phyloP scores from a whole-genome alignment of 2,888 invertebrate genomes.

The Nebria brevicollis region DNA sequence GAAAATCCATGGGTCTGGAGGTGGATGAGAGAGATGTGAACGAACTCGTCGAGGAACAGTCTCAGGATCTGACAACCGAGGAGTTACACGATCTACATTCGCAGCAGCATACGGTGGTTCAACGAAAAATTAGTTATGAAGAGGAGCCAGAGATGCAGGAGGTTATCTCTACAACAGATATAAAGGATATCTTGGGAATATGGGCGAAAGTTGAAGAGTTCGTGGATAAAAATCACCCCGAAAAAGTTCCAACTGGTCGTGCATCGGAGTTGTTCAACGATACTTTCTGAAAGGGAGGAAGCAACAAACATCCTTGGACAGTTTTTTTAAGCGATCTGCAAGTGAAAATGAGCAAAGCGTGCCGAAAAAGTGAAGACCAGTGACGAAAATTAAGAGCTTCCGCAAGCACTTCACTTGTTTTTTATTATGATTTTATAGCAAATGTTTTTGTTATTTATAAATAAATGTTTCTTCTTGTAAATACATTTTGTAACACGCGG shows the following conservation, averaged over 20 bases:
- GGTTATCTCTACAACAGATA: conserved; percentile 25
- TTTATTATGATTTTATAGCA: too few relatives aligned
- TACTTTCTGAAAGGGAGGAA: too few relatives aligned
- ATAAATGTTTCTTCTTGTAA: too few relatives aligned
- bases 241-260: conserved; percentile 47
- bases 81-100: conserved; percentile 29
- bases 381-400: too few relatives aligned
- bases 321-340: too few relatives aligned
- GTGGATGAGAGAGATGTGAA: conserved; percentile 50
- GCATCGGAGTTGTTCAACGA: too few relatives aligned
- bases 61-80: conserved; percentile 41
- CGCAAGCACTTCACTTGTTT: too few relatives aligned
- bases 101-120: conserved; percentile 47
- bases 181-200: conserved; percentile 30
- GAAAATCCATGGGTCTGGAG: conserved; percentile 51
- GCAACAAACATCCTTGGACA: too few relatives aligned
- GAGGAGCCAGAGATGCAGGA: conserved; percentile 46
- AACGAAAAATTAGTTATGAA: conserved; percentile 40
- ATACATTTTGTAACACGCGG: too few relatives aligned
- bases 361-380: too few relatives aligned
- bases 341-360: too few relatives aligned
- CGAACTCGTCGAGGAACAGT: conserved; percentile 47
- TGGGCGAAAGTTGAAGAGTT: conserved; percentile 41
- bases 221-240: conserved; percentile 43
- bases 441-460: too few relatives aligned